phyloP scores from a whole-genome alignment of 2,797 vertebrate genomes.

The Ptychadena robeensis region DNA sequence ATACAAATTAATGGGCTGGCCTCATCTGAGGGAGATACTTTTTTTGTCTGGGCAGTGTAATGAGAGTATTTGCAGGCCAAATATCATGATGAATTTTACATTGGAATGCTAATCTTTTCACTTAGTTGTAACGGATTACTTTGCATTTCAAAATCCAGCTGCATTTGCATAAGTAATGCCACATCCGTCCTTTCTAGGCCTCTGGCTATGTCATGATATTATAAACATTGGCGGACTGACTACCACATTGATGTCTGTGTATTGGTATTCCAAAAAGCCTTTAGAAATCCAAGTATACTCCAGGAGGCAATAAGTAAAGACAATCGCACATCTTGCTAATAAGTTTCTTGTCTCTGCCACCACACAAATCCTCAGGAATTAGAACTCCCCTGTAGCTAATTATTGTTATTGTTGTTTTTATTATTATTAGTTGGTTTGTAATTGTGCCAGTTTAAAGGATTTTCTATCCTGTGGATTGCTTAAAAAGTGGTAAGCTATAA shows the following conservation, averaged over 20 bases:
- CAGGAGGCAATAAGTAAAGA: constrained; percentile 25
- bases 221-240: constrained; percentile 6
- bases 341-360: constrained; percentile 22
- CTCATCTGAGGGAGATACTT: background rate
- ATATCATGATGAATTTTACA: background rate
- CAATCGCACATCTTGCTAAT: constrained; percentile 41
- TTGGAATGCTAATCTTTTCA: background rate
- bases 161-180: background rate
- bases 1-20: too few species aligned
- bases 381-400: constrained; percentile 55
- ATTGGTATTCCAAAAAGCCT: background rate
- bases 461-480: constrained; percentile 35
- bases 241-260: constrained; percentile 6
- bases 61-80: background rate
- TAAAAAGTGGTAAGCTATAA: constrained; percentile 50
- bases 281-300: constrained; percentile 25
- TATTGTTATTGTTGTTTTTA: constrained; percentile 54
- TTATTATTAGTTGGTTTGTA: constrained; percentile 49
- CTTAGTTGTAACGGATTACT: background rate
- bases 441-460: constrained; percentile 49
- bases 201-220: constrained; percentile 8
- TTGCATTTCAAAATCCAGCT: background rate
- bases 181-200: background rate
- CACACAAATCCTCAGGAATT: constrained; percentile 53
- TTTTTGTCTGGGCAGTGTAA: background rate